These are phyloP conservation scores for Pterophyllum scalare DNA, from an alignment of 2,113 vertebrate species.

Conservation along the genomic window DNA sequence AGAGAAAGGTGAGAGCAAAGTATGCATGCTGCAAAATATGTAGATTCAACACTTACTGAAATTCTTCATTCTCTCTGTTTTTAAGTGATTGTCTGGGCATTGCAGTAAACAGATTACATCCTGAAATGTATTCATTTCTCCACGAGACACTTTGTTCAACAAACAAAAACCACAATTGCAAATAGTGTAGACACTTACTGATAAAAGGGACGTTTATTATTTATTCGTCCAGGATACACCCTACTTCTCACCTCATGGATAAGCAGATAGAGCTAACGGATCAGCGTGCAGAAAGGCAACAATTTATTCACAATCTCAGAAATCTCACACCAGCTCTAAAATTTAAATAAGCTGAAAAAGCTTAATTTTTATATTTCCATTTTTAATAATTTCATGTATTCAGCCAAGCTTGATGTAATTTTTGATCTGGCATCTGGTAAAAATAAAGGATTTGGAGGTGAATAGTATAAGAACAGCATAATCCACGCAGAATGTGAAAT, in stretches of 20 bases:
- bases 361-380: background rate
- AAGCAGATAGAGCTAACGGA: background rate
- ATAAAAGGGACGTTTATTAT: background rate
- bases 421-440: background rate
- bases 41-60: constrained; percentile 15
- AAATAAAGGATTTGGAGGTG: background rate
- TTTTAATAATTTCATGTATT: background rate
- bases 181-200: background rate
- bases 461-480: background rate
- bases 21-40: constrained; percentile 18
- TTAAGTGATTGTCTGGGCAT: constrained; percentile 18
- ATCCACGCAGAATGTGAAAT: background rate
- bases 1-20: constrained; percentile 33
- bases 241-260: background rate
- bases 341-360: background rate
- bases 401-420: too few species aligned
- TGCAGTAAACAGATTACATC: background rate
- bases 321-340: background rate
- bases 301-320: background rate
- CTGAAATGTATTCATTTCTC: constrained; percentile 6
- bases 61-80: constrained; percentile 26
- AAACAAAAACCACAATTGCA: background rate
- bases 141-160: background rate
- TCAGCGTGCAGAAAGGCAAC: background rate
- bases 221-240: background rate